Evolutionary conservation across 1,140 invertebrate species (phyloP).

Genomic region (Drosophila insularis): DNA sequence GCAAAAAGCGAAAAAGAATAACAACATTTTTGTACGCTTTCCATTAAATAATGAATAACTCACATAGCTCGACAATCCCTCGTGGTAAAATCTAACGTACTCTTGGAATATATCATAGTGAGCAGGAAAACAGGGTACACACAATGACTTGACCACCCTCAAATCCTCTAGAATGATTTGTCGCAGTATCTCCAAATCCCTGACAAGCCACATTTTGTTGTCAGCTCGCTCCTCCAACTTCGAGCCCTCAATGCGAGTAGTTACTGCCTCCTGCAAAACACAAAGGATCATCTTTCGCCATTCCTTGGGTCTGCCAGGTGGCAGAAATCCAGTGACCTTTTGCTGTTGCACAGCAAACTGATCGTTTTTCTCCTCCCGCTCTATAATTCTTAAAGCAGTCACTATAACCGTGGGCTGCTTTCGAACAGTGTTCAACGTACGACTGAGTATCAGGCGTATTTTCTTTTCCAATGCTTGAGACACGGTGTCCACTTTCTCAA

Average conservation of each 20-base stretch:
- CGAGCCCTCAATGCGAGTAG: constrained; percentile 92
- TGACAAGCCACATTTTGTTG: constrained; percentile 98
- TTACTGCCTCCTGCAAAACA: constrained; percentile 92
- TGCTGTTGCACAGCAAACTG: constrained; percentile 90
- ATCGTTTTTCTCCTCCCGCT: constrained; percentile 97
- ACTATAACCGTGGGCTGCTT: constrained; percentile 98
- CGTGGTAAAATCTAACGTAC: constrained; percentile 97
- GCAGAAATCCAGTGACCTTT: constrained; percentile 93
- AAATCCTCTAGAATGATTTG: constrained; percentile 95
- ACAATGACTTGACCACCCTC: constrained; percentile 94
- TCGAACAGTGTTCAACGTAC: constrained; percentile 96
- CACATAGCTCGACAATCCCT: constrained; percentile 92
- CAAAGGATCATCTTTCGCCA: constrained; percentile 95
- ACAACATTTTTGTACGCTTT: neutral
- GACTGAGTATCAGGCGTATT: constrained; percentile 92
- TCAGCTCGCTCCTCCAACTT: constrained; percentile 95
- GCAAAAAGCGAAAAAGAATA: constrained; percentile 36
- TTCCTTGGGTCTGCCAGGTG: constrained; percentile 95
- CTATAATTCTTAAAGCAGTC: constrained; percentile 97
- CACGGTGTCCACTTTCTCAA: constrained; percentile 96
- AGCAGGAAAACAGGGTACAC: constrained; percentile 97
- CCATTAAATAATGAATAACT: constrained; percentile 70
- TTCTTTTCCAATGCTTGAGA: constrained; percentile 96
- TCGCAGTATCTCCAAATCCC: constrained; percentile 89
- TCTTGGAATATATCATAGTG: constrained; percentile 95